These are phyloP conservation scores for Morinoia aosen DNA, from an alignment of 2,888 invertebrate species.

Conservation along the genomic window DNA sequence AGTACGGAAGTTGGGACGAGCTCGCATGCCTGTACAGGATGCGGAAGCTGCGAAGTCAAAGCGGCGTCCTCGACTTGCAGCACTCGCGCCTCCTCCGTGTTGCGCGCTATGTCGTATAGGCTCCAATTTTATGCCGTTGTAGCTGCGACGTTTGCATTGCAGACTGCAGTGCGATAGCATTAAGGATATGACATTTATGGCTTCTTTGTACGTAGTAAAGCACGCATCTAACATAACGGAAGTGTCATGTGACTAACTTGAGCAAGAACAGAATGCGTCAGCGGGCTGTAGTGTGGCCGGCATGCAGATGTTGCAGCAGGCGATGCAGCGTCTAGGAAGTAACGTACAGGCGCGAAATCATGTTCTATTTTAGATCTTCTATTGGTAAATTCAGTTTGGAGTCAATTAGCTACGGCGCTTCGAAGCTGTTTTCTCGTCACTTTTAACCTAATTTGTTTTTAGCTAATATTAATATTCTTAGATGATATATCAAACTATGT, in stretches of 20 bases:
- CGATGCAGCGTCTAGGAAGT: not conserved
- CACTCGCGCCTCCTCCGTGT: not conserved
- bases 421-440: not conserved
- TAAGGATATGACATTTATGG: not conserved
- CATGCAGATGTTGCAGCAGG: not conserved
- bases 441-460: not conserved
- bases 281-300: not conserved
- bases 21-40: not conserved
- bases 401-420: not conserved
- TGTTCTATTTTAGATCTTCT: not conserved
- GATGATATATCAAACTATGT: too few species aligned
- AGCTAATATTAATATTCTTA: not conserved
- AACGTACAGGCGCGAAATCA: not conserved
- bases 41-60: not conserved
- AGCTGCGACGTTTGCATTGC: not conserved
- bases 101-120: not conserved
- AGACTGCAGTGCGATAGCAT: not conserved
- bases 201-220: not conserved
- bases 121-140: not conserved
- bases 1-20: not conserved
- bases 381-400: not conserved
- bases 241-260: not conserved
- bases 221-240: not conserved
- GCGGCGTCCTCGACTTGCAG: not conserved
- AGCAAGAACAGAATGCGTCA: not conserved